These are phyloP conservation scores for Ormyrus nitidulus DNA, from an alignment of 2,888 invertebrate species.

Conservation along the genomic window DNA sequence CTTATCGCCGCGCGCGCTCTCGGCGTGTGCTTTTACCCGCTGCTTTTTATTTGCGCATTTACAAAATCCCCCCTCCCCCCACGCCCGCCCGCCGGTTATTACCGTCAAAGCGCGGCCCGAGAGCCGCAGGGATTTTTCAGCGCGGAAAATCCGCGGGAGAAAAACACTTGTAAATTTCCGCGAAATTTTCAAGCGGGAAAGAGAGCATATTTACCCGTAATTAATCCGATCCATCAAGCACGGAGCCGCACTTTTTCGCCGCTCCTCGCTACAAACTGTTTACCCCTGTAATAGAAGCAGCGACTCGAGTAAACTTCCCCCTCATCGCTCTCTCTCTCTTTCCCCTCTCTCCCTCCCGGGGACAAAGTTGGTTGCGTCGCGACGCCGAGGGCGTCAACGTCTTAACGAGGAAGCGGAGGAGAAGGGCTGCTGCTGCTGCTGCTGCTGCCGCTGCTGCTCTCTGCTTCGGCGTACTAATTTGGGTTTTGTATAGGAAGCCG, in stretches of 20 bases:
- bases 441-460: not conserved
- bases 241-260: too few species aligned
- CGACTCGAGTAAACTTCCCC: too few species aligned
- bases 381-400: conserved; percentile 62
- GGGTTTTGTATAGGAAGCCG: conserved; percentile 61
- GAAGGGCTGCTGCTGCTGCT: conserved; percentile 1
- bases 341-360: not conserved
- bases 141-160: too few species aligned
- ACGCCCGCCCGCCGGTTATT: not conserved
- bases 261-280: too few species aligned
- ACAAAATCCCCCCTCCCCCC: conserved; percentile 7
- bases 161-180: too few species aligned
- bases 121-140: too few species aligned
- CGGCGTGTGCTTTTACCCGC: not conserved
- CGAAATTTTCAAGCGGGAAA: too few species aligned
- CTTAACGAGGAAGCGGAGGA: conserved; percentile 64
- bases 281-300: too few species aligned
- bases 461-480: conserved; percentile 64
- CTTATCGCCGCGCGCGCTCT: conserved; percentile 4
- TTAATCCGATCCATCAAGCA: conserved; percentile 16
- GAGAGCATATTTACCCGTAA: conserved; percentile 3
- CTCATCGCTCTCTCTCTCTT: not conserved
- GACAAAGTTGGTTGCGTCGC: conserved; percentile 34
- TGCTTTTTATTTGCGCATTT: conserved; percentile 29
- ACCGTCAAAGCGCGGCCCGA: too few species aligned